Base-by-base conservation (phyloP, 1,140 invertebrate genomes). In the Cydia strobilella region DNA sequence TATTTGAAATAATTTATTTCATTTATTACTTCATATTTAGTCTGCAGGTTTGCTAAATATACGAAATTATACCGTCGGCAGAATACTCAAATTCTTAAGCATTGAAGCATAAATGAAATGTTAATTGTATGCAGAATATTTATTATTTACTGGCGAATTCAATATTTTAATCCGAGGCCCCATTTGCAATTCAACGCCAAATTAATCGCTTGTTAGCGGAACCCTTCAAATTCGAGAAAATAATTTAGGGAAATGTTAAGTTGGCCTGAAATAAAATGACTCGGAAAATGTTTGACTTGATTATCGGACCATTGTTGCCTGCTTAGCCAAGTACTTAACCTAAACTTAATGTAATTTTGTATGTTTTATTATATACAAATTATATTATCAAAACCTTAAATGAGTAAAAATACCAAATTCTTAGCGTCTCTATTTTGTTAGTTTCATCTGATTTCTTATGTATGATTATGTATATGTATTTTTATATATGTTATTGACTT, bases 141-240 rank as follows among this genome's bases (percentile, higher is more conserved):
- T 69, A 69, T 69, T 69, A 69, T 69, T 69, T 69, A 69, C 27
- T 35, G 65, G 65, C 65, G 65, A 69, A 69, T 69, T 15, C 65
- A 42, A 42, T 69, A 69, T 69, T 69, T 69, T 39, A 69, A 69
- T 69, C 18, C 27, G 31, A 31, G 65, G 27, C 35, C 27, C 13
- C 31, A 69, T 69, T 69, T 69, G 65, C 65, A 69, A 69, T 69
- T 69, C 65, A 69, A 35, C 31, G 65, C 31, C 65, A 35, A 69
- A 69, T 69, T 69, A 69, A 69, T 69, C 65, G 65, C 65, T 69
- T 69, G 65, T 69, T 69, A 69, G 31, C 27, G 31, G 63, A 65
- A 65, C 25, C 54, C 54, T 27, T 65, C 65, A 35, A 42, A 69
- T 69, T 69, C 35, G 65, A 9, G 65, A 69, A 35, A 69, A 23